Evolutionary conservation across 2,797 vertebrate genomes (phyloP).

Genomic region (Sebastes hubbsi): DNA sequence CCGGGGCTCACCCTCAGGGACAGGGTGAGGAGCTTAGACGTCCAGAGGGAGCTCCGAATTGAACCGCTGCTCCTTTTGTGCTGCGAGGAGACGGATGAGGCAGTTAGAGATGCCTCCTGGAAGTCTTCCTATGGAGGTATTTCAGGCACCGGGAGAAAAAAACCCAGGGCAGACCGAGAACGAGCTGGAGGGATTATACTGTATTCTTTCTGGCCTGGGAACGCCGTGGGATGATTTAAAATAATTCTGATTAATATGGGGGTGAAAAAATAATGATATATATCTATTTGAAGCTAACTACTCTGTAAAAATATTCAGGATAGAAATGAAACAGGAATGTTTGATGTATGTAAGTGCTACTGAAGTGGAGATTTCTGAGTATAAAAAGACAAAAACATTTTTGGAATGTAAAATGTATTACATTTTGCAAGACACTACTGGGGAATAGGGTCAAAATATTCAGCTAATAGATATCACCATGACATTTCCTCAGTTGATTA

Average conservation of each 20-base stretch:
- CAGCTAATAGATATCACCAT: no score
- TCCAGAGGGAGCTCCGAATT: slow-evolving; percentile 7
- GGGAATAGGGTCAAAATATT: no score
- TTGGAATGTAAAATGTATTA: no score
- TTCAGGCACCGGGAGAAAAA: slow-evolving; percentile 37
- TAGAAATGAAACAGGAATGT: no score
- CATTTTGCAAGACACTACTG: no score
- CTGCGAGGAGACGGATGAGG: slow-evolving; percentile 39
- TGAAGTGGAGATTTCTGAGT: no score
- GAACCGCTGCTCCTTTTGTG: slow-evolving; percentile 29
- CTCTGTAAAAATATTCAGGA: no score
- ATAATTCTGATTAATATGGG: not conserved
- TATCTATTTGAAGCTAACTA: not conserved
- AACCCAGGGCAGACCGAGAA: slow-evolving; percentile 35
- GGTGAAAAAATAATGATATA: not conserved
- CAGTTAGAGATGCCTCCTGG: slow-evolving; percentile 24
- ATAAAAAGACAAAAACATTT: no score
- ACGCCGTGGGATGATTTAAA: not conserved
- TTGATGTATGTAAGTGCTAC: no score
- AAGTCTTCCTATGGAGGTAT: slow-evolving; percentile 28
- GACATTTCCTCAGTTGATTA: no score
- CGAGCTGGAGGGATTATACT: slow-evolving; percentile 19
- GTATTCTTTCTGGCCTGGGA: slow-evolving; percentile 23
- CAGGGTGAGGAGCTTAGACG: not conserved
- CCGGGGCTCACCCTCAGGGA: slow-evolving; percentile 8